These are phyloP conservation scores for Manis crassicaudata DNA, from an alignment of 2,797 vertebrate species.

Conservation along the genomic window DNA sequence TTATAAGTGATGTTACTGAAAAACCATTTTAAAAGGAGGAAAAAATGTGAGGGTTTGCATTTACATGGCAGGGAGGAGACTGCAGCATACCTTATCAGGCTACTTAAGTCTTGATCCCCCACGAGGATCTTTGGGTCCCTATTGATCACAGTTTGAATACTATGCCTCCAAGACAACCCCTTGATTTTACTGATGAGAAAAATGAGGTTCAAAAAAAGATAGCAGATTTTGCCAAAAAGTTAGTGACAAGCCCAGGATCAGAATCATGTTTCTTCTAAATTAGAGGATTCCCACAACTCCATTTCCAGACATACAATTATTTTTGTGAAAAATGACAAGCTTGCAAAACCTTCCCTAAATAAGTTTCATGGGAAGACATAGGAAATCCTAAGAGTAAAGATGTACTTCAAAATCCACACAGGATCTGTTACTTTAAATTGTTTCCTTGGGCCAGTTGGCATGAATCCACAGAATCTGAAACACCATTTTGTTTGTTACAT, in stretches of 20 bases:
- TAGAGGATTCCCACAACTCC: neutral
- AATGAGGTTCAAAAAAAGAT: neutral
- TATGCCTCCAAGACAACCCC: neutral
- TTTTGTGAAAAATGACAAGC: neutral
- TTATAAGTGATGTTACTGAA: neutral
- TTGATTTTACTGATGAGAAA: neutral
- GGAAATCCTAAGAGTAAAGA: neutral
- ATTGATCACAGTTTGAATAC: neutral
- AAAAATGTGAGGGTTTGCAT: neutral
- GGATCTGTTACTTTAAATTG: slow-evolving; percentile 25
- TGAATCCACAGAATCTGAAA: neutral
- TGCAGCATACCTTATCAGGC: neutral
- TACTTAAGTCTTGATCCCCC: neutral
- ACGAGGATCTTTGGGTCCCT: neutral
- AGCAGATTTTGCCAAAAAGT: slow-evolving; percentile 10
- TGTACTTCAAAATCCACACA: neutral
- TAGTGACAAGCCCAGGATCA: neutral
- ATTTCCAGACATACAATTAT: neutral
- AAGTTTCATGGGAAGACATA: neutral
- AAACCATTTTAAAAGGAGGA: neutral
- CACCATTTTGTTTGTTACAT: slow-evolving; percentile 22
- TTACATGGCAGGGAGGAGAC: neutral
- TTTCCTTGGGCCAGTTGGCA: neutral
- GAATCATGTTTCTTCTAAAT: neutral
- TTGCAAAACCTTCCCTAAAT: neutral